These are phyloP conservation scores for Drosophila lacteicornis DNA, from an alignment of 1,140 invertebrate species.

Conservation along the genomic window DNA sequence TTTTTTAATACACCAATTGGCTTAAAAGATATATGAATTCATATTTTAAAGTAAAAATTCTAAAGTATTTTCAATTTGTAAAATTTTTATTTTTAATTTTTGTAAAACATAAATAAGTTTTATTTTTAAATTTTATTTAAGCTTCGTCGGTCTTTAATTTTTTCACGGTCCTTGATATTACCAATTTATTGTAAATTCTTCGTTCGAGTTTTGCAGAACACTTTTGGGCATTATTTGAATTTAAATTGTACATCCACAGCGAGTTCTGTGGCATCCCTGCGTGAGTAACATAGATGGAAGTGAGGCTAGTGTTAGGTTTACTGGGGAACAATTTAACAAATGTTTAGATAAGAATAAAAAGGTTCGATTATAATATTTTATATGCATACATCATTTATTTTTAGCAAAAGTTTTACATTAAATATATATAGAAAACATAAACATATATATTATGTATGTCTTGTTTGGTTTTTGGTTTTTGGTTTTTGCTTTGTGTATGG, in stretches of 20 bases:
- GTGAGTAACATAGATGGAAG: conserved; percentile 20
- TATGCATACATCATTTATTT: conserved; percentile 69
- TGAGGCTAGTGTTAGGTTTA: conserved; percentile 6
- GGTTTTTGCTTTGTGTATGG: conserved; percentile 24
- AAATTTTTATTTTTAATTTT: no score
- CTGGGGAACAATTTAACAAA: conserved; percentile 34
- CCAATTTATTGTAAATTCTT: not conserved
- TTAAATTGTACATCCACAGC: not conserved
- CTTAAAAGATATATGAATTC: no score
- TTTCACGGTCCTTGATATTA: no score
- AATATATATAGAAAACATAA: conserved; percentile 59
- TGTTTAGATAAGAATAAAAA: conserved; percentile 34
- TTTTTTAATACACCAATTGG: no score
- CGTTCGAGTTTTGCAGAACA: not conserved
- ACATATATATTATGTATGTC: conserved; percentile 64
- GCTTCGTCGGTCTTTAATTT: no score
- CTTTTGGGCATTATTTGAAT: no score
- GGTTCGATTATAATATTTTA: conserved; percentile 47
- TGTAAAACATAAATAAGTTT: no score
- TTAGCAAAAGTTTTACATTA: conserved; percentile 65
- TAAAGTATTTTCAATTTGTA: no score
- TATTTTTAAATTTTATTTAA: no score
- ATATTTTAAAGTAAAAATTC: no score
- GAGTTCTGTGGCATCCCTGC: not conserved
- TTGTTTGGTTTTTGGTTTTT: conserved; percentile 24